Conservation (phyloP, 2,113 vertebrate genomes). For the Ibidorhyncha struthersii region DNA sequence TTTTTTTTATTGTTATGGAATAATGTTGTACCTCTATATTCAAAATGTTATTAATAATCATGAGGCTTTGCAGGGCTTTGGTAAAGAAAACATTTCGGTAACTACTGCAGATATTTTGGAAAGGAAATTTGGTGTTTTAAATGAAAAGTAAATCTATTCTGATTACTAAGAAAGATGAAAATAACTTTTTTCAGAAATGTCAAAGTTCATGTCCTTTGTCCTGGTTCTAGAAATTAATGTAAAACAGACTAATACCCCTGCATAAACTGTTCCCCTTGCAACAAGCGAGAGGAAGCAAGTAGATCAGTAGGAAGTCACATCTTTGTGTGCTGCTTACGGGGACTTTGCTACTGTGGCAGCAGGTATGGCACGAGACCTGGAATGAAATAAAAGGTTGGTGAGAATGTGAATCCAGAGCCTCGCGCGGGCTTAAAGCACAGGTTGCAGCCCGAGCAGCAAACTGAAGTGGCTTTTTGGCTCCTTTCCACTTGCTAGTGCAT, state of each 20-base stretch:
- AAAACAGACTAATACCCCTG: not conserved
- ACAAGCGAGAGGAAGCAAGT: not conserved
- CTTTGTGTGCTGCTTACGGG: not conserved
- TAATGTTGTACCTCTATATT: not conserved
- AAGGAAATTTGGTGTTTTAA: not conserved
- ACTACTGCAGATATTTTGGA: not conserved
- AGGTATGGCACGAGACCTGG: not conserved
- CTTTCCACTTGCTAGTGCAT: not conserved
- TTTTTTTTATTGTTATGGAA: not conserved
- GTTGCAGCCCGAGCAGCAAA: not conserved
- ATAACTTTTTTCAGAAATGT: not conserved
- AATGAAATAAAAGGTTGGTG: not conserved
- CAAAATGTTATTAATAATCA: conserved; percentile 12
- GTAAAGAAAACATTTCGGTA: conserved; percentile 35
- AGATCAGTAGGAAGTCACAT: not conserved
- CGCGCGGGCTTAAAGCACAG: not conserved
- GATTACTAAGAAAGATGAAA: conserved; percentile 4
- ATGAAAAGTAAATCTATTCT: conserved; percentile 4
- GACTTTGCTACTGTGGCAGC: not conserved
- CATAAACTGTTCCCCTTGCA: not conserved
- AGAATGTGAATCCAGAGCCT: not conserved
- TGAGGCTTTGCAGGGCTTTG: conserved; percentile 1
- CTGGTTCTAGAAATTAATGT: not conserved
- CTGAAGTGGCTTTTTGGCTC: conserved; percentile 34
- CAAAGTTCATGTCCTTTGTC: not conserved